Percentiles rank a stretch among this genome's conserved stretches.
Conservation (phyloP, 1,140 invertebrate species). For the Kradibia gibbosae region DNA sequence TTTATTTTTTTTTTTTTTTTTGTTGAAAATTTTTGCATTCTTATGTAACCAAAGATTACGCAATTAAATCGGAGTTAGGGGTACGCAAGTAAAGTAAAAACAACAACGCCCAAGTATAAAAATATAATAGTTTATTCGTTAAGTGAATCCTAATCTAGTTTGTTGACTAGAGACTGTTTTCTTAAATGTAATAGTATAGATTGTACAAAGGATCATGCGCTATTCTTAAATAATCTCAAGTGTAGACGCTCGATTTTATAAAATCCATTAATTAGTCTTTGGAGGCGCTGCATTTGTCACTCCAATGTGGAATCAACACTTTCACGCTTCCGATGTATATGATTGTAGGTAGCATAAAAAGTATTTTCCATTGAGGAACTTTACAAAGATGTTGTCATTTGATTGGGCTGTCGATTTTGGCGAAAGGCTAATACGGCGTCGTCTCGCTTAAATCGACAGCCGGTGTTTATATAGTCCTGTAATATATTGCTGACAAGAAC, state of each 20-base stretch:
- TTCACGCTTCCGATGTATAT: constrained; percentile 67
- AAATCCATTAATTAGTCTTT: constrained; percentile 67
- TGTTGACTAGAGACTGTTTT: constrained; percentile 66
- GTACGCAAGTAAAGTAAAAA: constrained; percentile 35
- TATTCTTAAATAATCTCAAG: constrained; percentile 52
- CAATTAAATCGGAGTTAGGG: not conserved
- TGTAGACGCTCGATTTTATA: constrained; percentile 53
- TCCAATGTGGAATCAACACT: constrained; percentile 65
- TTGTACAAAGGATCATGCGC: constrained; percentile 61
- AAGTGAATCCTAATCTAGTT: constrained; percentile 57
- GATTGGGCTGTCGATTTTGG: constrained; percentile 15
- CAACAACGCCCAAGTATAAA: constrained; percentile 45
- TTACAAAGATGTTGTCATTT: not conserved
- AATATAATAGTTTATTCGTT: constrained; percentile 58
- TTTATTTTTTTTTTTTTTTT: too few species aligned
- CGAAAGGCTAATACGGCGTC: constrained; percentile 22
- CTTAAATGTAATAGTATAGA: constrained; percentile 56
- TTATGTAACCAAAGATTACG: too few species aligned
- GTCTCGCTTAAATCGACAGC: constrained; percentile 28
- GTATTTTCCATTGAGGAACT: constrained; percentile 24
- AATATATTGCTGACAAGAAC: not conserved
- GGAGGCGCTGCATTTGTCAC: constrained; percentile 71
- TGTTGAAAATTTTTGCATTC: too few species aligned
- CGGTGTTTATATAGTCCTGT: not conserved
- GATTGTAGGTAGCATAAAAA: constrained; percentile 24